Evolutionary conservation across 2,888 invertebrate genomes (phyloP).

Genomic region (Muschampia plurimacula): DNA sequence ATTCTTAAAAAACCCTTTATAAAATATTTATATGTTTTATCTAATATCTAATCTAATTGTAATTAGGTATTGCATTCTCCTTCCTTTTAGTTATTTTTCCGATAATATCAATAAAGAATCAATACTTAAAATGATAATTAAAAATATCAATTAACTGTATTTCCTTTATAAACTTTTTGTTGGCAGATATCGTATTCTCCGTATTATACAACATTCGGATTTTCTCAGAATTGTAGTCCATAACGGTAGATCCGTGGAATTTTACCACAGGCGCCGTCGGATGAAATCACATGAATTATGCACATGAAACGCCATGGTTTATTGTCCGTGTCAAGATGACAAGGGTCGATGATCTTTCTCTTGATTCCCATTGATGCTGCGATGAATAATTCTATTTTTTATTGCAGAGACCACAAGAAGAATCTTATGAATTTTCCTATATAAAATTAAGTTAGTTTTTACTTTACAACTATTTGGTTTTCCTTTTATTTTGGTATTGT

Average conservation of each 20-base stretch:
- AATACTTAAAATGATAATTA: too few species aligned
- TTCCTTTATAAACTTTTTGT: too few species aligned
- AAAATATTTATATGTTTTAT: too few species aligned
- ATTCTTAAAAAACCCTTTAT: too few species aligned
- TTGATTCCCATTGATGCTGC: constrained; percentile 29
- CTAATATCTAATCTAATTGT: too few species aligned
- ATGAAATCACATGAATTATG: constrained; percentile 73
- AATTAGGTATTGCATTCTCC: too few species aligned
- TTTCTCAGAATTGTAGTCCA: constrained; percentile 45
- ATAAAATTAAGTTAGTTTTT: too few species aligned
- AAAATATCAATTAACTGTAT: too few species aligned
- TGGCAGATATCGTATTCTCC: neutral
- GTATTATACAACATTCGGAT: neutral
- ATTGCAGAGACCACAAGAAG: neutral
- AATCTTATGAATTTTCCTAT: neutral
- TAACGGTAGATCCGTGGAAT: constrained; percentile 64
- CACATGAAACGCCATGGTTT: constrained; percentile 62
- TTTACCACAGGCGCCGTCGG: constrained; percentile 63
- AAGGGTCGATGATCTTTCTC: constrained; percentile 47
- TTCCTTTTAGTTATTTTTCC: too few species aligned
- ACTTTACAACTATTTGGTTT: too few species aligned
- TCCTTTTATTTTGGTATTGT: too few species aligned
- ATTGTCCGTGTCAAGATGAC: constrained; percentile 53
- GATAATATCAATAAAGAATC: too few species aligned
- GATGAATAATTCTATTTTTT: constrained; percentile 14